Percentiles rank a stretch among this genome's conserved stretches.
These are phyloP conservation scores for Sciaenops ocellatus DNA, from an alignment of 2,797 vertebrate species.

Conservation along the genomic window DNA sequence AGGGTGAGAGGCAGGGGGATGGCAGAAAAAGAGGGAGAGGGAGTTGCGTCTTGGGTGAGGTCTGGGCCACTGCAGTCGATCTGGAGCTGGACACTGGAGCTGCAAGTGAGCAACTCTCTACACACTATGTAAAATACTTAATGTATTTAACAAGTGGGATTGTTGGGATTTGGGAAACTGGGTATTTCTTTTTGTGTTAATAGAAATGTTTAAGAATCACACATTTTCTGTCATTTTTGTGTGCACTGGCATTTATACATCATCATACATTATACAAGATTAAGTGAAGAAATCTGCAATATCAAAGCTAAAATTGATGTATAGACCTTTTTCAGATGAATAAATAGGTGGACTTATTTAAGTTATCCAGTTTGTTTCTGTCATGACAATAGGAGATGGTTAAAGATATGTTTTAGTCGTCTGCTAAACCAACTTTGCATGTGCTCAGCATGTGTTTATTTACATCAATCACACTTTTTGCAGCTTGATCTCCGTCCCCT, in stretches of 20 bases:
- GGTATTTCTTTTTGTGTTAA: background rate
- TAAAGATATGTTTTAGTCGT: background rate
- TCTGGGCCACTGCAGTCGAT: background rate
- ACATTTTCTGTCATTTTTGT: background rate
- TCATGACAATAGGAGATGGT: background rate
- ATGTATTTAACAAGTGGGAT: background rate
- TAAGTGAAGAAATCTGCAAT: background rate
- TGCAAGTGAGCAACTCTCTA: background rate
- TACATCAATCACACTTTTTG: background rate
- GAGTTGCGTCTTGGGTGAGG: constrained; percentile 29
- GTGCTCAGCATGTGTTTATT: background rate
- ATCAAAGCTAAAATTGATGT: background rate
- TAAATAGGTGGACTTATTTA: background rate
- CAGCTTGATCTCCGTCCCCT: background rate
- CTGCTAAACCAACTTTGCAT: background rate
- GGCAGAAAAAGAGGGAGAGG: constrained; percentile 18
- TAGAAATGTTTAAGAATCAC: too few species aligned
- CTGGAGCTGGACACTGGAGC: background rate
- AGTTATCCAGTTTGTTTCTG: background rate
- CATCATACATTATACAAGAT: too few species aligned
- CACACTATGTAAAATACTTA: background rate
- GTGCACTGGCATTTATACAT: background rate
- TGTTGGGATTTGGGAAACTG: background rate
- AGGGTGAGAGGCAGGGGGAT: background rate
- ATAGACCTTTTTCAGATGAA: background rate